A percentile compares a stretch with the other conserved stretches of the same genome.
phyloP scores from a whole-genome alignment of 2,797 vertebrate species.

The Toxotes lorentzi region DNA sequence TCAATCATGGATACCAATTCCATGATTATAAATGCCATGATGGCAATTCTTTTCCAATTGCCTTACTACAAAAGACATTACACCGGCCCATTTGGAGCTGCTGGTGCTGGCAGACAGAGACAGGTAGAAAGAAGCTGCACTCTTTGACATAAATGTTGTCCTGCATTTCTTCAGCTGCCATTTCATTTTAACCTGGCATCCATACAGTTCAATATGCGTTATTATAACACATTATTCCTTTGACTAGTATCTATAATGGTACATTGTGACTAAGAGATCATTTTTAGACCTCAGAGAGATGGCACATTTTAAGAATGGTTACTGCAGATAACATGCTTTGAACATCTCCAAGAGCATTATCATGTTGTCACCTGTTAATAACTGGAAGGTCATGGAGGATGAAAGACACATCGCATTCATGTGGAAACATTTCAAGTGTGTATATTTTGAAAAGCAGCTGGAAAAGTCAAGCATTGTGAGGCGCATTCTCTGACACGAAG shows the following conservation, averaged over 20 bases:
- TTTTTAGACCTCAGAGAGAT: neutral
- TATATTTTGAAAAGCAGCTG: constrained; percentile 9
- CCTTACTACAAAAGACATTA: constrained; percentile 77
- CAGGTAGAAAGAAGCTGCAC: constrained; percentile 28
- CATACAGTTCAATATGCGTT: constrained; percentile 30
- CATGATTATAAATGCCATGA: constrained; percentile 76
- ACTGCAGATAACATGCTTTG: neutral
- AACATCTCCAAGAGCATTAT: constrained; percentile 3
- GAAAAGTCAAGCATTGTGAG: constrained; percentile 21
- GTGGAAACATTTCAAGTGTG: constrained; percentile 29
- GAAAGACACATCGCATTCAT: neutral
- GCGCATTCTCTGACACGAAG: constrained; percentile 25
- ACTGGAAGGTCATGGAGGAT: neutral
- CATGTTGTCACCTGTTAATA: neutral
- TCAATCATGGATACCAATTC: constrained; percentile 73
- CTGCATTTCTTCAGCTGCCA: constrained; percentile 32
- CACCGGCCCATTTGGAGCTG: constrained; percentile 58
- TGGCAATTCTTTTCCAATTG: constrained; percentile 76
- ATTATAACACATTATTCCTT: constrained; percentile 14
- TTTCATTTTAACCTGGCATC: constrained; percentile 38
- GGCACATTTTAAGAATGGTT: neutral
- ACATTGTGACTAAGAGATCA: neutral
- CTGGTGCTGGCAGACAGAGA: constrained; percentile 50
- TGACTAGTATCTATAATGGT: constrained; percentile 4
- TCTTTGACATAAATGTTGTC: constrained; percentile 53